These are phyloP conservation scores for Falco novaeseelandiae DNA, from an alignment of 2,797 vertebrate genomes.

Conservation along the genomic window DNA sequence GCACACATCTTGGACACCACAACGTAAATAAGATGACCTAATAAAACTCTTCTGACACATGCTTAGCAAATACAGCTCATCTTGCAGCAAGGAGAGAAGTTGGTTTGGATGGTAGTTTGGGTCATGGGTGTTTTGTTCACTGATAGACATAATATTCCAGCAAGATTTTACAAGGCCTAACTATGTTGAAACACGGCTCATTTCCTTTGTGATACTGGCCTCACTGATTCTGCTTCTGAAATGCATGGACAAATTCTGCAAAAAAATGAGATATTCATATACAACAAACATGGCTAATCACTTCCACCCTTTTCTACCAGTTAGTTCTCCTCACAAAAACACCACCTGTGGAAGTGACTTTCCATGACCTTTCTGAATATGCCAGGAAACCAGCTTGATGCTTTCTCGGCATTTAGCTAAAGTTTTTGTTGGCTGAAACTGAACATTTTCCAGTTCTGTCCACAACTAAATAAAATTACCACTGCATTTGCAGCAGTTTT, in stretches of 20 bases:
- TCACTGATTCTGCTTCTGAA: neutral
- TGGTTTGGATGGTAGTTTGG: neutral
- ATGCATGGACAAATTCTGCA: neutral
- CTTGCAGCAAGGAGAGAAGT: neutral
- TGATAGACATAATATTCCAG: neutral
- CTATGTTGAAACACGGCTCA: fast-evolving
- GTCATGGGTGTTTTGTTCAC: neutral
- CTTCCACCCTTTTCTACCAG: neutral
- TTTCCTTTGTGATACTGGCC: fast-evolving
- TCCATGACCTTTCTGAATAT: neutral
- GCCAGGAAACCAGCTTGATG: neutral
- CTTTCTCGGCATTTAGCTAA: neutral
- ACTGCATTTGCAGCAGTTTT: neutral
- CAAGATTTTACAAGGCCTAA: neutral
- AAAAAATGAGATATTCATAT: neutral
- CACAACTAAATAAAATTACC: neutral
- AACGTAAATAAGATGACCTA: neutral
- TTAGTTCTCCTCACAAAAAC: neutral
- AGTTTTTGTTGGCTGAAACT: neutral
- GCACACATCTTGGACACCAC: neutral
- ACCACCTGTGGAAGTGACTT: neutral
- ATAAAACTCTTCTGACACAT: neutral
- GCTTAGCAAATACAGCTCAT: neutral
- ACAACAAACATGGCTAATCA: neutral
- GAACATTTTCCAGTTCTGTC: neutral